Conservation (phyloP, 2,888 invertebrate genomes). For the Syrphus vitripennis region DNA sequence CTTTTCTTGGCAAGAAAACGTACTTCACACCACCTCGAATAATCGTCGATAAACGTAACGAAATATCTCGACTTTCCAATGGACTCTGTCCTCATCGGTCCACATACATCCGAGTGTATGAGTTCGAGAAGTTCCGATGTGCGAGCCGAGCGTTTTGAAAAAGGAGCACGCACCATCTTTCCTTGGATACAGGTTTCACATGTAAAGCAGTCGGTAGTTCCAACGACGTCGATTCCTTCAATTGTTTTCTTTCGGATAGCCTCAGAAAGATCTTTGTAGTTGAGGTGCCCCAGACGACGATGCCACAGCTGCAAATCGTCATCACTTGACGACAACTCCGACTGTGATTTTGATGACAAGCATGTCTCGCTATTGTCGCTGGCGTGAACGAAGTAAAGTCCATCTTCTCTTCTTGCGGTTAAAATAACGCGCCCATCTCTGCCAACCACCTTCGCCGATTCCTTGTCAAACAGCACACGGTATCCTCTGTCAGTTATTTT, state of each 20-base stretch:
- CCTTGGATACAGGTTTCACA: too few relatives aligned
- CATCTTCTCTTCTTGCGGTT: not conserved
- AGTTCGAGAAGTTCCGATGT: not conserved
- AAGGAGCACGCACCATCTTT: not conserved
- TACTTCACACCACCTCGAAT: too few relatives aligned
- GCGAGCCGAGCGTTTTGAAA: not conserved
- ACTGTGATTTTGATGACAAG: too few relatives aligned
- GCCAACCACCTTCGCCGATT: not conserved
- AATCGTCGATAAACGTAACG: too few relatives aligned
- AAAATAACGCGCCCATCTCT: not conserved
- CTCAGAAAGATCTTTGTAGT: not conserved
- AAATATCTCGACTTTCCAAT: too few relatives aligned
- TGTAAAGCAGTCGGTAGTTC: too few relatives aligned
- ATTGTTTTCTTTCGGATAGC: not conserved
- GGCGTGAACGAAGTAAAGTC: not conserved
- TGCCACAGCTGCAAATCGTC: not conserved
- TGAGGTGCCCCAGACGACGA: not conserved
- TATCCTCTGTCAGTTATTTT: slow-evolving; percentile 6
- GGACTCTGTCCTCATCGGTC: not conserved
- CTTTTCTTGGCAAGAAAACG: too few relatives aligned
- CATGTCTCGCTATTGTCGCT: too few relatives aligned
- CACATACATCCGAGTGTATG: too few relatives aligned
- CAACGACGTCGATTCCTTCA: too few relatives aligned
- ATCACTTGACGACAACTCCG: not conserved
- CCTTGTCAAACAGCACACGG: not conserved